Evolutionary conservation across 1,140 invertebrate genomes (phyloP), one percentile per base, ranked within the genome.

Genomic region (Trachelipus rathkii): DNA sequence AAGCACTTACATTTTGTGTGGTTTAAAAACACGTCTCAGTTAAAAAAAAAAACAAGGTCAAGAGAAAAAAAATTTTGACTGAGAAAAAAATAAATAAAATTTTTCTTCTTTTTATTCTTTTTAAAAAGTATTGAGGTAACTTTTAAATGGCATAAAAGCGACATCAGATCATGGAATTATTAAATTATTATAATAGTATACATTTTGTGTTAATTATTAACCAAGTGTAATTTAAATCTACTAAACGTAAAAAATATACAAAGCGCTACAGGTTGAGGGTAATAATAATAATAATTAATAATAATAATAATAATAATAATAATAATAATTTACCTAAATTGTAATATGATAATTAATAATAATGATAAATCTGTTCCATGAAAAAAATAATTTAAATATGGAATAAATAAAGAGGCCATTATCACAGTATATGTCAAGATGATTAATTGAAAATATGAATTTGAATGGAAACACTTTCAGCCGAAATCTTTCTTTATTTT

Each of bases 341-440:
- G 19, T 15, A 50, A 9, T 50, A 15, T 50, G 15, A 50, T 10
- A 50, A 50, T 50, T 50, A 60, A 60, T 60, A 60, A 60, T 19
- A 15, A 60, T 60, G 4, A 50, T 50, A 15, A 60, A 60, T 15
- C 50, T 60, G 50, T 60, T 60, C 50, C 50, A 60, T 60, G 11
- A 60, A 60, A 60, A 15, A 60, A 60, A 15, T 60, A 15, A 15
- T 60, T 15, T 60, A 76, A 78, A 78, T 76, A 78, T 78, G 77
- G 77, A 78, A 78, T 78, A 78, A 78, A 78, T 78, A 78, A 78
- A 75, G 77, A 78, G 77, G 77, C 75, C 77, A 76, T 45, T 78
- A 78, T 78, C 77, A 78, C 77, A 78, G 77, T 78, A 78, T 66
- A 78, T 78, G 77, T 78, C 74, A 76, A 76, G 70, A 71, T 78